A percentile compares a stretch with the other conserved stretches of the same genome.
Conservation (phyloP, 1,140 invertebrate genomes). For the Tetramorium simillimum region DNA sequence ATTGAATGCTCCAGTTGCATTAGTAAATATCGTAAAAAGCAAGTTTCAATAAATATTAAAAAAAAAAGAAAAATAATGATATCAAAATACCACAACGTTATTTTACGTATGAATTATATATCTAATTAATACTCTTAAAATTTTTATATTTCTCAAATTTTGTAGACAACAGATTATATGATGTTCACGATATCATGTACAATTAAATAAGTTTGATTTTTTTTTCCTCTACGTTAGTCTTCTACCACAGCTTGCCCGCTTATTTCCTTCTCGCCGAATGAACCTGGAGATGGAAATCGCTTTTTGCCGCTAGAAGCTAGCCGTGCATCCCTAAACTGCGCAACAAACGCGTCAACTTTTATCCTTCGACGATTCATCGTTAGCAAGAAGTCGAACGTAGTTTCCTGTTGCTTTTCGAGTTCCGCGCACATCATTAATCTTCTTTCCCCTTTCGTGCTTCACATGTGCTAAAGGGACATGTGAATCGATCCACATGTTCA, state of each 20-base stretch:
- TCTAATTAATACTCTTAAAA: not conserved
- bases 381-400: slow-evolving; percentile 59
- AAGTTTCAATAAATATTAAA: not conserved
- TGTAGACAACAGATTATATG: not conserved
- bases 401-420: slow-evolving; percentile 45
- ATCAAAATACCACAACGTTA: not conserved
- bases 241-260: not conserved
- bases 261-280: not conserved
- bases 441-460: slow-evolving; percentile 44
- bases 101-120: not conserved
- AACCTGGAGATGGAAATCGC: not conserved
- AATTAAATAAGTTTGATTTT: no score
- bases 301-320: not conserved
- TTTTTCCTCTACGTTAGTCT: not conserved
- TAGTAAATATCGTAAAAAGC: not conserved
- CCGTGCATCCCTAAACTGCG: not conserved
- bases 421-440: slow-evolving; percentile 53
- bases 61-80: not conserved
- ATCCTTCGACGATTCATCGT: slow-evolving; percentile 35
- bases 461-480: slow-evolving; percentile 56
- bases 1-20: slow-evolving; percentile 7
- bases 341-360: slow-evolving; percentile 44
- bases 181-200: not conserved
- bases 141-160: not conserved
- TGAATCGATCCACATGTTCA: slow-evolving; percentile 47